Percentiles rank a stretch among this genome's conserved stretches.
Conservation (phyloP, 2,113 vertebrate genomes). For the Antechinus stuartii region DNA sequence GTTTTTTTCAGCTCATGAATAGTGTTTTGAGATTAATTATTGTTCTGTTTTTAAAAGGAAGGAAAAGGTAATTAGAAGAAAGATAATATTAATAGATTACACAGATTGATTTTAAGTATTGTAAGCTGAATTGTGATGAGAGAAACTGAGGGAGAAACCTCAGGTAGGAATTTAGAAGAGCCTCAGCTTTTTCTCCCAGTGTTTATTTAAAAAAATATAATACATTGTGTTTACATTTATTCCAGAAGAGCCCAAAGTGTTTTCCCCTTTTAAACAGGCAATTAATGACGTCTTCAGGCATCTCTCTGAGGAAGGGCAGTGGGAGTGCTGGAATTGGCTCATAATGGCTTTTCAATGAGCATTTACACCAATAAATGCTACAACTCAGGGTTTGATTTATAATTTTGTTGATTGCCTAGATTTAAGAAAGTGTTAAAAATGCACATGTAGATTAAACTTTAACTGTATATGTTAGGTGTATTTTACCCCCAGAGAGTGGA, state of each 20-base stretch:
- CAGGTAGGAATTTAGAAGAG: background rate
- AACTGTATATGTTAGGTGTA: background rate
- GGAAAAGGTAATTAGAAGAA: conserved; percentile 33
- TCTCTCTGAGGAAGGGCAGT: background rate
- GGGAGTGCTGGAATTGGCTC: background rate
- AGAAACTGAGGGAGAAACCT: background rate
- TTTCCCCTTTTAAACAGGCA: conserved; percentile 7
- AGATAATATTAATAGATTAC: background rate
- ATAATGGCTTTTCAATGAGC: background rate
- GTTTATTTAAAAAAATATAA: background rate
- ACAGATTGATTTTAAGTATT: conserved; percentile 8
- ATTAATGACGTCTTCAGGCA: background rate
- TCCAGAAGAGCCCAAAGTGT: background rate
- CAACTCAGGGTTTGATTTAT: background rate
- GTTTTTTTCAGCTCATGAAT: background rate
- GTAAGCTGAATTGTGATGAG: background rate
- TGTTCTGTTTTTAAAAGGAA: conserved; percentile 44
- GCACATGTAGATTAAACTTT: background rate
- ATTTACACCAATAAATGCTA: background rate
- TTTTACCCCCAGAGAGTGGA: too few relatives aligned
- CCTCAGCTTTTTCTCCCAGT: background rate
- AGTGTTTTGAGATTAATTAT: conserved; percentile 47
- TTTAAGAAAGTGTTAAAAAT: background rate
- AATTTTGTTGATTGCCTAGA: background rate
- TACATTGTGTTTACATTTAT: background rate